Conservation (phyloP, 2,797 vertebrate species). For the Eulemur albifrons region DNA sequence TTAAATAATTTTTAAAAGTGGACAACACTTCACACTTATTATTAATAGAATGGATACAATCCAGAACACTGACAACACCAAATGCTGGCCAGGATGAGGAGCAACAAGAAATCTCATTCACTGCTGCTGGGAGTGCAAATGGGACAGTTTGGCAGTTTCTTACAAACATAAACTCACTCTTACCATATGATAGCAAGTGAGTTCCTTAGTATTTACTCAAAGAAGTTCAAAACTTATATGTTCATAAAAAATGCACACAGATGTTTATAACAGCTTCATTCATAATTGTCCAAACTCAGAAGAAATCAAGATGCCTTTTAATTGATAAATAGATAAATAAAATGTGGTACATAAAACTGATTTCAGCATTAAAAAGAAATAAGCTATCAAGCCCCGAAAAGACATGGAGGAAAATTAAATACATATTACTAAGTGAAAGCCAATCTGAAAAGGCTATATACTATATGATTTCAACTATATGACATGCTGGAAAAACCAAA, state of each 20-base stretch:
- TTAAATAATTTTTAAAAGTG: not conserved
- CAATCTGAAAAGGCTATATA: not conserved
- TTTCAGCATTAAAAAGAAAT: not conserved
- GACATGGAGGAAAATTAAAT: not conserved
- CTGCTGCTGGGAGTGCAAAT: not conserved
- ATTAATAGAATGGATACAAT: not conserved
- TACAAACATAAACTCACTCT: not conserved
- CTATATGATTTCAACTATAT: not conserved
- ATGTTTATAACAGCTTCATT: not conserved
- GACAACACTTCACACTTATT: not conserved
- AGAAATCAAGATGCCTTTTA: not conserved
- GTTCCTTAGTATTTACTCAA: not conserved
- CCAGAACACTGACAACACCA: not conserved
- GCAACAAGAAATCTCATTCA: not conserved
- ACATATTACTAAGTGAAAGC: not conserved
- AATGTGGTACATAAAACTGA: not conserved
- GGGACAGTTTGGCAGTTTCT: not conserved
- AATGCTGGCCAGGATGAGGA: not conserved
- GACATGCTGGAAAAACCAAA: not conserved
- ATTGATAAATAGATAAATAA: not conserved
- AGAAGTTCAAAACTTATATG: not conserved
- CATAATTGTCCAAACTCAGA: not conserved
- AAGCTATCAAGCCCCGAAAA: not conserved
- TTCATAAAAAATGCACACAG: too few species aligned
- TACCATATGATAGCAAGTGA: not conserved